phyloP scores from a whole-genome alignment of 2,888 invertebrate species.

The Ceramica pisi region DNA sequence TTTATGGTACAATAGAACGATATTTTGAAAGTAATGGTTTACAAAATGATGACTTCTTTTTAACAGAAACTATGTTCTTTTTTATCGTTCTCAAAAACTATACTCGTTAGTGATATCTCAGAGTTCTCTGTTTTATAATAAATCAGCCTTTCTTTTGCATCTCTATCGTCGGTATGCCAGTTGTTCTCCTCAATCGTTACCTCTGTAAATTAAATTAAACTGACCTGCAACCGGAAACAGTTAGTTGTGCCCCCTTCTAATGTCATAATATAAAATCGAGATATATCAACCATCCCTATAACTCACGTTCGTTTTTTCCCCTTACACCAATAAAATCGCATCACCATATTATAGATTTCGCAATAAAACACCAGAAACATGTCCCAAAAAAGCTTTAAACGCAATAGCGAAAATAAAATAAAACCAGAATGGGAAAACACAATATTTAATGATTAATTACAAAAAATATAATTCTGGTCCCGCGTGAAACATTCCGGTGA shows the following conservation, averaged over 20 bases:
- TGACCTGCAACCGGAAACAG: not conserved
- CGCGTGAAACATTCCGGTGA: constrained; percentile 49
- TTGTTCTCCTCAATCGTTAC: no score
- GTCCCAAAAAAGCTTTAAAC: constrained; percentile 24
- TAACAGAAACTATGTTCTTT: no score
- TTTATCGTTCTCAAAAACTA: no score
- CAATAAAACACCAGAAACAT: constrained; percentile 29
- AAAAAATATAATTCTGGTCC: constrained; percentile 60
- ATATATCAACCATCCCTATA: constrained; percentile 3
- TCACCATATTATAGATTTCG: constrained; percentile 27
- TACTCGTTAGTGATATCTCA: no score
- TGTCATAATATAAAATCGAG: not conserved
- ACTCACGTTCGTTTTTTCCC: constrained; percentile 17
- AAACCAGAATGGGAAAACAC: constrained; percentile 49
- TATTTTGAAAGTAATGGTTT: not conserved
- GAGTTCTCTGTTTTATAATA: no score
- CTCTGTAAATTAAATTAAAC: not conserved
- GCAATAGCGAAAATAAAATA: constrained; percentile 40
- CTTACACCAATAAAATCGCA: constrained; percentile 28
- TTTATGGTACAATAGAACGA: not conserved
- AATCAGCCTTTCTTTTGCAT: not conserved
- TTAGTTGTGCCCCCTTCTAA: not conserved
- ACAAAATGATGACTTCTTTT: not conserved
- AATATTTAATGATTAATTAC: constrained; percentile 65
- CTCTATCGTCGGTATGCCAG: no score